phyloP scores from a whole-genome alignment of 30 jellyfish, hydroid and myxozoan genomes.

The Phacellophora camtschatica region DNA sequence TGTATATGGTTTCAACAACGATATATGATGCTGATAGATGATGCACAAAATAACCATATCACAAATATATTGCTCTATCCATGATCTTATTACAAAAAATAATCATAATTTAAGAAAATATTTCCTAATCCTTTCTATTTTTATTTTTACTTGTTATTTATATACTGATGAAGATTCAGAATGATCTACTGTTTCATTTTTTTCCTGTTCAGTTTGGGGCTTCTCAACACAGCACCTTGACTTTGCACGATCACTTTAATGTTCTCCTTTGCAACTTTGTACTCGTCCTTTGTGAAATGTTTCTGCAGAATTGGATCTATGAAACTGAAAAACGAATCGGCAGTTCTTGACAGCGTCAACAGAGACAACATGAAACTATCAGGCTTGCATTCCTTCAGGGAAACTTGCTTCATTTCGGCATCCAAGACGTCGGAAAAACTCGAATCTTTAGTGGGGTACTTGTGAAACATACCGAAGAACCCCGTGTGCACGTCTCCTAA shows the following conservation, averaged over 20 bases:
- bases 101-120: too few relatives aligned
- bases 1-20: too few relatives aligned
- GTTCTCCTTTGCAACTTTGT: slow-evolving; percentile 82
- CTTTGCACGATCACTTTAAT: slow-evolving; percentile 86
- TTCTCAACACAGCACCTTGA: slow-evolving; percentile 80
- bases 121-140: too few relatives aligned
- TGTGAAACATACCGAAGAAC: slow-evolving; percentile 71
- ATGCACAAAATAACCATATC: too few relatives aligned
- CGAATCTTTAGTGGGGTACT: slow-evolving; percentile 70
- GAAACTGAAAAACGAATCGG: slow-evolving; percentile 77
- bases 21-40: too few relatives aligned
- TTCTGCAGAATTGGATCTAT: slow-evolving; percentile 80
- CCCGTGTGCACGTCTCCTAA: slow-evolving; percentile 78
- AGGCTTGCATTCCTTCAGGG: slow-evolving; percentile 82
- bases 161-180: too few relatives aligned
- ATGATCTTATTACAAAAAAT: too few relatives aligned
- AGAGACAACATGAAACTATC: slow-evolving; percentile 87
- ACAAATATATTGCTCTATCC: too few relatives aligned
- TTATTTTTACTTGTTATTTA: too few relatives aligned
- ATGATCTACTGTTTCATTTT: too few relatives aligned
- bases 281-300: slow-evolving; percentile 79
- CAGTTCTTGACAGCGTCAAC: slow-evolving; percentile 80
- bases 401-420: slow-evolving; percentile 77
- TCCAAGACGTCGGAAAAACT: slow-evolving; percentile 71
- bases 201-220: slow-evolving; percentile 85